Percentiles rank a stretch among this genome's conserved stretches.
Evolutionary conservation across 2,888 invertebrate genomes (phyloP).

Genomic region (Coleophora deauratella): DNA sequence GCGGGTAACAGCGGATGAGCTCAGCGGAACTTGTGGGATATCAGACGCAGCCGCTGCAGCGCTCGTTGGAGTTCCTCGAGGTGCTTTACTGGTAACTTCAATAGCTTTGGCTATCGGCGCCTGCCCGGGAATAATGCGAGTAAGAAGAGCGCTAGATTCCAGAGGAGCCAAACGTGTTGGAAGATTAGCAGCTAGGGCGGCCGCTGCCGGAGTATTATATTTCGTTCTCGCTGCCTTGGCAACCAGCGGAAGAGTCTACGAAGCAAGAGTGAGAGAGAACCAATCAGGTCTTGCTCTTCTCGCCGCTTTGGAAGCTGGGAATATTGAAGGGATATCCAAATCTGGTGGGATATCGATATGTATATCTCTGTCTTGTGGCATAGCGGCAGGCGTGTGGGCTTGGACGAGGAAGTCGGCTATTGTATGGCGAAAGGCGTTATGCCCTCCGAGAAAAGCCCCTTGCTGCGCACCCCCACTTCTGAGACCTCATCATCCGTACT

Average conservation of each 20-base stretch:
- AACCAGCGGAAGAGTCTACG: slow-evolving; percentile 81
- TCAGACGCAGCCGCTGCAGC: slow-evolving; percentile 74
- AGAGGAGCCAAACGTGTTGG: slow-evolving; percentile 81
- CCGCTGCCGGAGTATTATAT: slow-evolving; percentile 85
- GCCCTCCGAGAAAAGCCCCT: slow-evolving; percentile 60
- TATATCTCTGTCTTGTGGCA: slow-evolving; percentile 75
- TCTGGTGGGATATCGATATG: slow-evolving; percentile 48
- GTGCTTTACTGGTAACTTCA: slow-evolving; percentile 78
- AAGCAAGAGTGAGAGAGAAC: slow-evolving; percentile 65
- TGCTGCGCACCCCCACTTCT: slow-evolving; percentile 53
- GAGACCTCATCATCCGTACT: slow-evolving; percentile 47
- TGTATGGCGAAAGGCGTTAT: slow-evolving; percentile 71
- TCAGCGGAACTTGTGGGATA: slow-evolving; percentile 89
- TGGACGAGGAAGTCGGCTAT: slow-evolving; percentile 76
- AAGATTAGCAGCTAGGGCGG: slow-evolving; percentile 82
- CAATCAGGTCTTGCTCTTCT: slow-evolving; percentile 56
- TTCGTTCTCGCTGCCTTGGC: slow-evolving; percentile 81
- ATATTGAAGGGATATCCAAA: slow-evolving; percentile 29
- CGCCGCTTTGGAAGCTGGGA: slow-evolving; percentile 62
- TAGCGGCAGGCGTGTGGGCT: slow-evolving; percentile 78
- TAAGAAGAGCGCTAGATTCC: slow-evolving; percentile 72
- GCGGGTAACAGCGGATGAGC: slow-evolving; percentile 84
- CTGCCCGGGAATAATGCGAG: slow-evolving; percentile 83
- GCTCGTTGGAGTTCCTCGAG: slow-evolving; percentile 76
- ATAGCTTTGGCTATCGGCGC: slow-evolving; percentile 82